A percentile compares a stretch with the other conserved stretches of the same genome.
phyloP scores from a whole-genome alignment of 1,140 invertebrate genomes.

The Nixonia krombeini region DNA sequence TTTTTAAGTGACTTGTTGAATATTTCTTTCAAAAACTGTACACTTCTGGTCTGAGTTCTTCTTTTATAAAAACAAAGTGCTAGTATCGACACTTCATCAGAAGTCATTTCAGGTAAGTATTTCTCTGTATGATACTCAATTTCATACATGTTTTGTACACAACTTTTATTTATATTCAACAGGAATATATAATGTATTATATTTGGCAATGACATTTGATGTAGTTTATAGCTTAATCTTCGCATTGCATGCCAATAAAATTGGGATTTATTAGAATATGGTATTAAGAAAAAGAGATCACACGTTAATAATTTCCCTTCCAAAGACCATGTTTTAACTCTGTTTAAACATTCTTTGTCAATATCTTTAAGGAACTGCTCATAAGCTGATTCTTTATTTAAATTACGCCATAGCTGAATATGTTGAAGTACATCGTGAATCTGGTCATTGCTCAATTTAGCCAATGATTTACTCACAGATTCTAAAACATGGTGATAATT shows the following conservation, averaged over 20 bases:
- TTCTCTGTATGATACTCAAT: slow-evolving; percentile 70
- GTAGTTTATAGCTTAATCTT: slow-evolving; percentile 66
- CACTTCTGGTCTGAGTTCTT: slow-evolving; percentile 70
- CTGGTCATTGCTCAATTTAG: slow-evolving; percentile 9
- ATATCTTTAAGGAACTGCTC: slow-evolving; percentile 69
- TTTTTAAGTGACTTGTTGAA: slow-evolving; percentile 60
- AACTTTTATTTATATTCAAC: slow-evolving; percentile 66
- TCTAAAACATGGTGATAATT: slow-evolving; percentile 65
- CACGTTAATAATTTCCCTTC: slow-evolving; percentile 67
- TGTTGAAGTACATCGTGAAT: slow-evolving; percentile 34
- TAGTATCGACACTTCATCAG: slow-evolving; percentile 74
- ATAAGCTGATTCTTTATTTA: background rate
- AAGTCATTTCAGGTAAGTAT: slow-evolving; percentile 65
- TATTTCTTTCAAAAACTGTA: slow-evolving; percentile 61
- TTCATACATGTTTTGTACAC: slow-evolving; percentile 71
- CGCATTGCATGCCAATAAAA: slow-evolving; percentile 68
- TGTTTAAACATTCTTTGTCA: slow-evolving; percentile 70
- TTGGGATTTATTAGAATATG: slow-evolving; percentile 57
- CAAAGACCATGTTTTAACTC: slow-evolving; percentile 59
- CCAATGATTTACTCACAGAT: slow-evolving; percentile 56
- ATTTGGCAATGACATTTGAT: slow-evolving; percentile 65
- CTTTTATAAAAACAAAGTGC: slow-evolving; percentile 77
- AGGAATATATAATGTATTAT: slow-evolving; percentile 74
- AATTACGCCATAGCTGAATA: slow-evolving; percentile 19
- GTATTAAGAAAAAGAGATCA: slow-evolving; percentile 71